Evolutionary conservation across 2,888 invertebrate genomes (phyloP), one percentile per base, ranked within the genome.

Genomic region (Apodemia duryi): DNA sequence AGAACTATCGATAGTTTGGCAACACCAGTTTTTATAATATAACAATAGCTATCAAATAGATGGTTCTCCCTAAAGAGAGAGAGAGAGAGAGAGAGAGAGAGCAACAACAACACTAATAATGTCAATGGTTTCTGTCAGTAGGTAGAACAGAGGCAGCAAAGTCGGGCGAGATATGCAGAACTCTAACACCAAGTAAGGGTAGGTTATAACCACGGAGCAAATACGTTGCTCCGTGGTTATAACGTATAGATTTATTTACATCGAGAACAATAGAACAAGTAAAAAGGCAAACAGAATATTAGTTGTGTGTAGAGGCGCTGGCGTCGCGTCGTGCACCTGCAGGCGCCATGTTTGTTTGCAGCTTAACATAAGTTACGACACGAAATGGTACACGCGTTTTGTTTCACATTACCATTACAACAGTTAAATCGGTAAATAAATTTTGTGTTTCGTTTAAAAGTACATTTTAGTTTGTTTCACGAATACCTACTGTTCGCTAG

Each of bases 271-370:
- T 4, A 46, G 46, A 13, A 13, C 46, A 46, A 46, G 46, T 46
- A 13, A 13, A 13, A 46, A 13, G 13, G 43, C 46, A 46, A 46
- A 46, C 46, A 46, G 1, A 46, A 46, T 5, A 46, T 13, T 43
- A 9, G 49, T 49, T 49, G 49, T 49, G 49, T 49, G 49, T 49
- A 49, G 49, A 49, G 49, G 49, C 49, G 49, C 49, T 6, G 49
- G n/a, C 49, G 49, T 49, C 49, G 49, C 49, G 49, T n/a, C 49
- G 49, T 13, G 49, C 49, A 49, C 49, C 49, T 49, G 49, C 49
- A 49, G 49, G 13, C 49, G 49, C 51, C 51, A 51, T 51, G 21
- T 51, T 51, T 51, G 51, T 51, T 51, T 51, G 51, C 51, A 7
- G 51, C 51, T 51, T 51, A 51, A 51, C 51, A 7, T n/a, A 51